phyloP scores from a whole-genome alignment of 1,140 invertebrate species.

The Anadara kagoshimensis region DNA sequence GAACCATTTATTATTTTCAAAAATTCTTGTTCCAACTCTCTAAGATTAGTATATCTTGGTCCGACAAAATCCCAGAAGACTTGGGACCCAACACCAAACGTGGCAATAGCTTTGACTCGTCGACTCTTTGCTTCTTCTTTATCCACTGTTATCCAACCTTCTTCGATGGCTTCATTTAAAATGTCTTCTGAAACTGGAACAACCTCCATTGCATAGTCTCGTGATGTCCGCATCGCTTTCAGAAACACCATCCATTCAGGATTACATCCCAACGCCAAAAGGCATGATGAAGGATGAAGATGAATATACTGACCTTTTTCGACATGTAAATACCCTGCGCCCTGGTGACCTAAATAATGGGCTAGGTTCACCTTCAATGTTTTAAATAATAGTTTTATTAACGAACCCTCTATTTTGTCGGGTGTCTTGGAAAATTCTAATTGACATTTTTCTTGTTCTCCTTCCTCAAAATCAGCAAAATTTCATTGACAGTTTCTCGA shows the following conservation, averaged over 20 bases:
- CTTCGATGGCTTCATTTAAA: constrained; percentile 39
- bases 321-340: constrained; percentile 55
- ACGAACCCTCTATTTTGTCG: constrained; percentile 12
- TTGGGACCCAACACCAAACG: constrained; percentile 7
- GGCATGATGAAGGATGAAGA: constrained; percentile 62
- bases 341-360: constrained; percentile 56
- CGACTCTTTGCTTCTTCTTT: constrained; percentile 28
- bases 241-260: constrained; percentile 62
- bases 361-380: constrained; percentile 47
- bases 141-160: constrained; percentile 41
- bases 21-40: constrained; percentile 36
- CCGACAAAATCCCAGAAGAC: constrained; percentile 49
- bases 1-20: constrained; percentile 21
- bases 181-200: constrained; percentile 51
- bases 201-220: constrained; percentile 60
- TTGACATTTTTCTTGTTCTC: constrained; percentile 45
- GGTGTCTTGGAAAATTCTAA: constrained; percentile 39
- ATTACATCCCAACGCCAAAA: constrained; percentile 40
- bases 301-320: constrained; percentile 46
- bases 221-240: constrained; percentile 56
- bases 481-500: constrained; percentile 57
- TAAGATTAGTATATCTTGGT: constrained; percentile 44
- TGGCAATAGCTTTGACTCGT: constrained; percentile 16
- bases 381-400: constrained; percentile 52
- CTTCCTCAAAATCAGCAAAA: constrained; percentile 49